Base-by-base conservation (phyloP, 2,797 vertebrate species). In the Ceryle rudis region DNA sequence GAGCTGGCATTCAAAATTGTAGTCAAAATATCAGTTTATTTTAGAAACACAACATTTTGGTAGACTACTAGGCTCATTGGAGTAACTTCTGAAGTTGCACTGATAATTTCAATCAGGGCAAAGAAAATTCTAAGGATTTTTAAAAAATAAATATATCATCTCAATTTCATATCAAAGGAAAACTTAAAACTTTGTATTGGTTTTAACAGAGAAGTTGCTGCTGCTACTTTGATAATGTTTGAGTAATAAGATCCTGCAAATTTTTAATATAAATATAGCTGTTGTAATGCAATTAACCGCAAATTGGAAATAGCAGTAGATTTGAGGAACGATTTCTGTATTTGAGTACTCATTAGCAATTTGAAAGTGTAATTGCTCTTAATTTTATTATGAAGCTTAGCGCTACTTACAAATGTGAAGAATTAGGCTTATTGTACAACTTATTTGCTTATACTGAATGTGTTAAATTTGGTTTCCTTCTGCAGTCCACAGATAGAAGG, bases 311-410 rank as follows among this genome's bases (percentile, higher is more conserved):
- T 17, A 67, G 28, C 14, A 86, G 71, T 37, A 82, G 41, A 94
- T 81, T 72, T 82, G 54, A 93, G 54, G 49, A 95, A 91, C 0
- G 3, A 69, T 74, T 94, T 92, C 54, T 54, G 51, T 85, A 89
- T 87, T 81, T 71, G 60, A 95, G 83, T 95, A 81, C 74, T 95
- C 52, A 91, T 94, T 91, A 92, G 44, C 61, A 91, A 89, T 92
- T 84, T 85, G 19, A 69, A 95, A 89, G 39, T 51, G 31, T 81
- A 95, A 95, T 65, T 93, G 71, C 88, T 97, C 81, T 92, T 91
- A 86, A 95, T 90, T 93, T 93, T 95, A 86, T 93, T 93, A 89
- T 0, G 22, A 93, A 90, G 67, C 39, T 81, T 66, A 90, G 17
- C 49, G 71, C 55, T 80, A 86, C 70, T 93, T 77, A 81, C 51